These are phyloP conservation scores for Hipparchia sbordonii DNA, from an alignment of 2,888 invertebrate species.

Conservation along the genomic window DNA sequence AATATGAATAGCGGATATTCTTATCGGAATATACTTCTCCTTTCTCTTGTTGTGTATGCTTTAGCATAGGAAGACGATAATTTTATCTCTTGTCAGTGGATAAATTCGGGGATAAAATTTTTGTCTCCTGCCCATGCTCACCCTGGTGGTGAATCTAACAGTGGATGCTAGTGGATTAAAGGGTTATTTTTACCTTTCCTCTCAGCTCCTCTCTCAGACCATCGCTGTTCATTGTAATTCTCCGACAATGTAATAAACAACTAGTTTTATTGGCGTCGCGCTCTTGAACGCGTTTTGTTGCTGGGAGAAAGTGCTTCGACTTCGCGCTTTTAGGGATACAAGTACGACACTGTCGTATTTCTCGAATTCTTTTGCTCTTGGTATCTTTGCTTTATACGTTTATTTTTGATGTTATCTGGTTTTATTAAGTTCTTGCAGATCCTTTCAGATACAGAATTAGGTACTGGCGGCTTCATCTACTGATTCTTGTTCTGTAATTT, in stretches of 20 bases:
- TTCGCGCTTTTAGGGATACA: conserved; percentile 38
- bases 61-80: no score
- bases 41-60: no score
- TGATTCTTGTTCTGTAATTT: not conserved
- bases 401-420: conserved; percentile 16
- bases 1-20: no score
- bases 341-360: conserved; percentile 25
- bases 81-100: no score
- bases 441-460: not conserved
- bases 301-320: conserved; percentile 33
- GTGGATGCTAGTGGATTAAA: no score
- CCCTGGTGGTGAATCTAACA: no score
- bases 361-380: conserved; percentile 22
- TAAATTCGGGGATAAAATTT: no score
- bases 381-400: conserved; percentile 4
- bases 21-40: no score
- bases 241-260: conserved; percentile 52
- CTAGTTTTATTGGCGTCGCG: conserved; percentile 52
- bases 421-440: conserved; percentile 8
- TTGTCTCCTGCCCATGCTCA: no score
- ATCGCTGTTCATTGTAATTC: conserved; percentile 36
- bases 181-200: not conserved
- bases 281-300: conserved; percentile 45
- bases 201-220: conserved; percentile 27
- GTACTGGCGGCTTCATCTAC: not conserved